Conservation (phyloP, 2,888 invertebrate species). For the Hermaeophaga mercurialis region DNA sequence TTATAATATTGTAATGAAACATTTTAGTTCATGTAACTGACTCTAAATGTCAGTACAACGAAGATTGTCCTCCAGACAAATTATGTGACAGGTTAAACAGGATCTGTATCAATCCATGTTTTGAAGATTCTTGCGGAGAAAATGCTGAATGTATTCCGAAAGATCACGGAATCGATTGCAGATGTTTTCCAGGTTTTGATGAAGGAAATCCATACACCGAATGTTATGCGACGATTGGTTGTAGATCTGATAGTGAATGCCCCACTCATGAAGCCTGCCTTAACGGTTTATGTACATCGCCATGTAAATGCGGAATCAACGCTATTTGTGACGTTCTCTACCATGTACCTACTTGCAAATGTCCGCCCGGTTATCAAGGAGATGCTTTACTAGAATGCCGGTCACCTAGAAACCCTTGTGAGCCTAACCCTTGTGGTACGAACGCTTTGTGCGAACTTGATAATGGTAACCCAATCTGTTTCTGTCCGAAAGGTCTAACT, state of each 20-base stretch:
- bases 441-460: constrained; percentile 85
- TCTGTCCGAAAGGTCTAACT: constrained; percentile 85
- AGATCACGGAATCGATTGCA: constrained; percentile 78
- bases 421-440: constrained; percentile 85
- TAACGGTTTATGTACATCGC: constrained; percentile 76
- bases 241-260: constrained; percentile 74
- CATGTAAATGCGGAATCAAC: constrained; percentile 78
- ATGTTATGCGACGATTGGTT: constrained; percentile 74
- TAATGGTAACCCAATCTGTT: constrained; percentile 85
- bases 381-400: constrained; percentile 75
- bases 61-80: constrained; percentile 86
- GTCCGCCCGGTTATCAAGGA: constrained; percentile 80
- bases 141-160: constrained; percentile 79
- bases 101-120: constrained; percentile 82
- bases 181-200: constrained; percentile 71
- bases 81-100: constrained; percentile 84
- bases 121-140: constrained; percentile 78
- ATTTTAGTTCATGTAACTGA: constrained; percentile 52
- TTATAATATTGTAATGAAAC: neutral
- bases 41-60: constrained; percentile 84
- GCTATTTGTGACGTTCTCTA: constrained; percentile 82
- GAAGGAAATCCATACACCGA: constrained; percentile 78
- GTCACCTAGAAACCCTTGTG: constrained; percentile 77
- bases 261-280: constrained; percentile 76
- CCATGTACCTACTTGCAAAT: constrained; percentile 81